phyloP scores from a whole-genome alignment of 2,888 invertebrate species.

The Scaptomyza parva region DNA sequence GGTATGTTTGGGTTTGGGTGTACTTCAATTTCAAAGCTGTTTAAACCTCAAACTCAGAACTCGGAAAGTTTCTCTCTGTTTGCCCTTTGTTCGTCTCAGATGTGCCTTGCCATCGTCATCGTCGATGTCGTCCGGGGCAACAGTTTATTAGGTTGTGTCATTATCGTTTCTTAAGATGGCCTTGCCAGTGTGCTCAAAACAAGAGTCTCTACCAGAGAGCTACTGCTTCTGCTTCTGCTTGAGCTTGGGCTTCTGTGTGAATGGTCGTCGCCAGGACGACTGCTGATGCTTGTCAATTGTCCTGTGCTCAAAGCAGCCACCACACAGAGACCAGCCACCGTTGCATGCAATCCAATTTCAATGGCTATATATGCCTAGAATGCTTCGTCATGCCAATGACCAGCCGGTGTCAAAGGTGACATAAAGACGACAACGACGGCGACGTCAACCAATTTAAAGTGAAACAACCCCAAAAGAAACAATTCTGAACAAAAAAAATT shows the following conservation, averaged over 20 bases:
- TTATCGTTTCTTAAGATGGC: constrained; percentile 73
- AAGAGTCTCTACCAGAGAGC: constrained; percentile 45
- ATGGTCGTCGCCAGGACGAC: constrained; percentile 58
- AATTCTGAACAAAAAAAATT: constrained; percentile 5
- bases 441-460: constrained; percentile 28
- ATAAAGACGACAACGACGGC: constrained; percentile 52
- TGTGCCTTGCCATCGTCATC: background rate
- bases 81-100: constrained; percentile 43
- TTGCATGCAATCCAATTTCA: constrained; percentile 47
- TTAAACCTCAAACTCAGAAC: constrained; percentile 64
- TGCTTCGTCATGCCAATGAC: constrained; percentile 57
- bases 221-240: constrained; percentile 16
- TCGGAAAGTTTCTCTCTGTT: constrained; percentile 55
- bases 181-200: constrained; percentile 39
- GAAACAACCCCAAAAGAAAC: constrained; percentile 42
- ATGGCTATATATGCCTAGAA: constrained; percentile 20
- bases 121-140: constrained; percentile 69
- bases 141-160: constrained; percentile 76
- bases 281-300: constrained; percentile 17
- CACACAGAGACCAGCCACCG: constrained; percentile 25
- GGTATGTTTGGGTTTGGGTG: constrained; percentile 12
- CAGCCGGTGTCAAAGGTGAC: constrained; percentile 68
- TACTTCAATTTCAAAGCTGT: constrained; percentile 56
- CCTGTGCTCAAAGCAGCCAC: constrained; percentile 19
- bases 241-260: constrained; percentile 2